phyloP scores from a whole-genome alignment of 1,140 invertebrate species.

The Popillia japonica region DNA sequence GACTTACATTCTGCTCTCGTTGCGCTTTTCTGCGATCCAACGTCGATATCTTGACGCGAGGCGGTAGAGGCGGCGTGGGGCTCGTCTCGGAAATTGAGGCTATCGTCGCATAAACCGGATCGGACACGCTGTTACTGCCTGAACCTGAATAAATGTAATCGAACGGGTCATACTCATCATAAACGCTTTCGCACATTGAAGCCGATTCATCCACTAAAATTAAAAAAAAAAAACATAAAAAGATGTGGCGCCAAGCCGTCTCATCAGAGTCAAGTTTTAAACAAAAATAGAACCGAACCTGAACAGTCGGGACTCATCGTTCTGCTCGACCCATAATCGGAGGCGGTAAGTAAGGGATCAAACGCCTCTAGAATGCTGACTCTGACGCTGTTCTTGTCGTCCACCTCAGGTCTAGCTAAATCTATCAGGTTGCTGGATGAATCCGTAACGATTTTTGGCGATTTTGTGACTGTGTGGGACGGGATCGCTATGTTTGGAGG shows the following conservation, averaged over 20 bases:
- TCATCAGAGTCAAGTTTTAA: not conserved
- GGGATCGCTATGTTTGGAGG: conserved; percentile 49
- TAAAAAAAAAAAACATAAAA: too few relatives aligned
- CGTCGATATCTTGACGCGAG: conserved; percentile 48
- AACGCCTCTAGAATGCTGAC: conserved; percentile 85
- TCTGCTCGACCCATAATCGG: conserved; percentile 55
- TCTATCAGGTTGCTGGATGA: conserved; percentile 62
- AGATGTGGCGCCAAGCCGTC: too few relatives aligned
- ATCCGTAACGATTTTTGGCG: conserved; percentile 16
- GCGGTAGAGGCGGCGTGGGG: conserved; percentile 62
- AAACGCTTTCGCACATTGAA: conserved; percentile 75
- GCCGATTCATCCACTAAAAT: conserved; percentile 58
- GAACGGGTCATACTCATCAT: conserved; percentile 86
- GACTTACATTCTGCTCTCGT: conserved; percentile 27
- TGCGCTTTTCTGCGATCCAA: conserved; percentile 48
- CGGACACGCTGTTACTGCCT: conserved; percentile 73
- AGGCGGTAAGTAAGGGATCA: conserved; percentile 78
- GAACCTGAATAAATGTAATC: conserved; percentile 82
- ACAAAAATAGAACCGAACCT: conserved; percentile 48
- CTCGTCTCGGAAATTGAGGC: conserved; percentile 10
- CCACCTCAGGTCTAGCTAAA: conserved; percentile 61
- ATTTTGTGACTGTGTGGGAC: not conserved
- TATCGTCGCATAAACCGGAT: conserved; percentile 72
- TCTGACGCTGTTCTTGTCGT: conserved; percentile 68
- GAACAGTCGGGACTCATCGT: conserved; percentile 57